Conservation (phyloP, 2,888 invertebrate species). For the Harpalus rubripes region DNA sequence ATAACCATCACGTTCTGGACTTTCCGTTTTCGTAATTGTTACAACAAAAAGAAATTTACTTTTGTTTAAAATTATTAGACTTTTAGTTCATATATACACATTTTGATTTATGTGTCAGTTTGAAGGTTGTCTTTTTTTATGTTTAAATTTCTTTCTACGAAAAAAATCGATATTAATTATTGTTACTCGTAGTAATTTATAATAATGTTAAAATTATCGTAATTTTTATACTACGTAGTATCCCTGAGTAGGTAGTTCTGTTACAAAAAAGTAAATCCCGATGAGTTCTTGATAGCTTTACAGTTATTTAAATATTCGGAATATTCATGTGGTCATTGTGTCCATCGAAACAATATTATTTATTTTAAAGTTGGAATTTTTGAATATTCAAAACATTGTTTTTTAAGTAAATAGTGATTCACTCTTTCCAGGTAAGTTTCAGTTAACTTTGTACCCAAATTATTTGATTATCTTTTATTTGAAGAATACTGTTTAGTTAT, state of each 20-base stretch:
- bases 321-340: slow-evolving; percentile 4
- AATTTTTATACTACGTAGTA: background rate
- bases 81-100: background rate
- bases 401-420: slow-evolving; percentile 11
- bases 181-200: slow-evolving; percentile 9
- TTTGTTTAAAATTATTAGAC: slow-evolving; percentile 21
- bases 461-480: slow-evolving; percentile 18
- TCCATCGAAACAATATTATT: slow-evolving; percentile 16
- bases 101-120: background rate
- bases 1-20: background rate
- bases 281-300: too few species aligned
- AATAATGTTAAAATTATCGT: background rate
- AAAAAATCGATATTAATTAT: slow-evolving; percentile 18
- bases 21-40: background rate
- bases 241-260: background rate
- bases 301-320: background rate
- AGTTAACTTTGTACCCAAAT: slow-evolving; percentile 7
- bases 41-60: background rate
- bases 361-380: slow-evolving; percentile 32
- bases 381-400: background rate
- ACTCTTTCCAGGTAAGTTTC: slow-evolving; percentile 16
- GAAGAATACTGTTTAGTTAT: background rate
- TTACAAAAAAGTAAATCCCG: slow-evolving; percentile 14
- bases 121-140: slow-evolving; percentile 19
- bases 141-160: slow-evolving; percentile 10